These are phyloP conservation scores for Laupala kohalensis DNA, from an alignment of 1,140 invertebrate species.

Conservation along the genomic window DNA sequence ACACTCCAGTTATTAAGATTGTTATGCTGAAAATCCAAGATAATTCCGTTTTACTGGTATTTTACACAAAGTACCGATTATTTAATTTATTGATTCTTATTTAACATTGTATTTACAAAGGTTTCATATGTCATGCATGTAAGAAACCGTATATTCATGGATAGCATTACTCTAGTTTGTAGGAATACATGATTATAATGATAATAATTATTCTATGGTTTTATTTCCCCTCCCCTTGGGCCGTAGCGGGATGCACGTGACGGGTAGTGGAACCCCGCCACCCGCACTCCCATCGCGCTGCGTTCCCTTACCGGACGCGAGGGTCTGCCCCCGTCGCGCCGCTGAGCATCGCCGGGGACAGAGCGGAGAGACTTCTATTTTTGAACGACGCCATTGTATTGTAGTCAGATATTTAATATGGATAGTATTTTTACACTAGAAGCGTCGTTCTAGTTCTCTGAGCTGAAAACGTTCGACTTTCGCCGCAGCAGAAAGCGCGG, in stretches of 20 bases:
- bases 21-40: constrained; percentile 19
- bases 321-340: background rate
- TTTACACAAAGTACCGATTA: constrained; percentile 15
- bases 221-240: constrained; percentile 3
- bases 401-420: background rate
- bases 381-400: background rate
- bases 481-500: too few species aligned
- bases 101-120: constrained; percentile 23
- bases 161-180: constrained; percentile 25
- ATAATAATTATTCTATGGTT: constrained; percentile 16
- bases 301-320: background rate
- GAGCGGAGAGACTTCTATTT: background rate
- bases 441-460: background rate
- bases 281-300: background rate
- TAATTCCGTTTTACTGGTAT: constrained; percentile 20
- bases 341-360: background rate
- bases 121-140: constrained; percentile 25
- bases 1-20: constrained; percentile 21
- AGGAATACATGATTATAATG: constrained; percentile 26
- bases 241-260: background rate
- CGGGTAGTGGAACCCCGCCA: background rate
- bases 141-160: constrained; percentile 20
- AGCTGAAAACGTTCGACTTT: background rate
- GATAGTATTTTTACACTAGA: background rate
- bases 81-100: constrained; percentile 21